These are phyloP conservation scores for Synergus laeviventris DNA, from an alignment of 2,888 invertebrate genomes.

Conservation along the genomic window DNA sequence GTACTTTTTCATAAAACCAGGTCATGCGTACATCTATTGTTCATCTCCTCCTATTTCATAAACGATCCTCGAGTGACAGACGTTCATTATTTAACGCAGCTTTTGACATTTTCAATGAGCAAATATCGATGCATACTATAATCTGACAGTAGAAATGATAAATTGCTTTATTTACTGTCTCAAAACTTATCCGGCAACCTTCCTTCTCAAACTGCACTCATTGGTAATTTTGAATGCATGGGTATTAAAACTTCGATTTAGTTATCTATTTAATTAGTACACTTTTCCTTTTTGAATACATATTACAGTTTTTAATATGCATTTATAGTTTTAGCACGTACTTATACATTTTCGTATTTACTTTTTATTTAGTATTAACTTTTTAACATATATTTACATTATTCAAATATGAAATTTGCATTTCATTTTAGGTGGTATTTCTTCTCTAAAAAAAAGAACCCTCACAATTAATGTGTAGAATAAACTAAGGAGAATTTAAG, in stretches of 20 bases:
- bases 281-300: not conserved
- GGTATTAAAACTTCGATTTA: not conserved
- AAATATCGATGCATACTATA: conserved; percentile 11
- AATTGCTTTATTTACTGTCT: not conserved
- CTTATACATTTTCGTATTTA: not conserved
- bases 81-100: conserved; percentile 26
- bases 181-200: not conserved
- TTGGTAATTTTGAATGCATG: not conserved
- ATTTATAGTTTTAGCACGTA: not conserved
- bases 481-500: conserved; percentile 7
- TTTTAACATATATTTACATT: not conserved
- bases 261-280: not conserved
- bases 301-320: not conserved
- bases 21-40: conserved; percentile 15
- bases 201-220: not conserved
- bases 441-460: not conserved
- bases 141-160: conserved; percentile 15
- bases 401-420: not conserved
- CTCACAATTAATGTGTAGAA: not conserved
- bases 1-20: not conserved
- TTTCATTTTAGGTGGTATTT: not conserved
- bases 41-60: conserved; percentile 22
- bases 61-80: conserved; percentile 17
- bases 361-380: not conserved
- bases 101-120: conserved; percentile 25